Percentiles rank a stretch among this genome's conserved stretches.
These are phyloP conservation scores for Drosophila aff. DNA, from an alignment of 1,140 invertebrate species.

Conservation along the genomic window DNA sequence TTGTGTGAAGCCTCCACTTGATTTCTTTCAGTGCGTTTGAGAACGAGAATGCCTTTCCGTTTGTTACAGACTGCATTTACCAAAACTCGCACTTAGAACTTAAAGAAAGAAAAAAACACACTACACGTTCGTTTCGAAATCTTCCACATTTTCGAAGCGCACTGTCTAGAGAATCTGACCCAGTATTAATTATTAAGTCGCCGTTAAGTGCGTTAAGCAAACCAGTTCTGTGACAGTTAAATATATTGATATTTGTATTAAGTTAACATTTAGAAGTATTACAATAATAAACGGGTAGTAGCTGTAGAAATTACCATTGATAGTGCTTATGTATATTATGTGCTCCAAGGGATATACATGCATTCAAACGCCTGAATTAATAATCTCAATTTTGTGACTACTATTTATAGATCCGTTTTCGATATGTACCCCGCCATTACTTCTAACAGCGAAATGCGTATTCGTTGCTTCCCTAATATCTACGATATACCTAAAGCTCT, in stretches of 20 bases:
- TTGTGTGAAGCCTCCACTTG: conserved; percentile 5
- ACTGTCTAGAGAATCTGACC: conserved; percentile 29
- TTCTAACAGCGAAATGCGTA: conserved; percentile 77
- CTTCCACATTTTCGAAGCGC: conserved; percentile 15
- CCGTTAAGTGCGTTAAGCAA: conserved; percentile 68
- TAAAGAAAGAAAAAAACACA: background rate
- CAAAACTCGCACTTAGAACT: background rate
- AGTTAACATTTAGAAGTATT: conserved; percentile 24
- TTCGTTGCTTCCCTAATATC: conserved; percentile 73
- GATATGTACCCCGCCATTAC: conserved; percentile 75
- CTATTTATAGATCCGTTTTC: conserved; percentile 74
- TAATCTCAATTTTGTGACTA: conserved; percentile 71
- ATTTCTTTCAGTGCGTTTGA: conserved; percentile 25
- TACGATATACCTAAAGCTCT: conserved; percentile 77
- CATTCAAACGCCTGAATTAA: conserved; percentile 12
- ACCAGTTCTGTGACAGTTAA: conserved; percentile 72
- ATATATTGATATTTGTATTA: conserved; percentile 62
- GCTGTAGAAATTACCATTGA: conserved; percentile 2
- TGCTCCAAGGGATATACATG: conserved; percentile 10
- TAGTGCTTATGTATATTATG: conserved; percentile 18
- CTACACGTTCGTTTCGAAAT: background rate
- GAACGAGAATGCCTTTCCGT: background rate
- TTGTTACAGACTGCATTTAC: conserved; percentile 7
- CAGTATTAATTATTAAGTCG: conserved; percentile 60
- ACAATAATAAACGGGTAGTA: conserved; percentile 8